These are phyloP conservation scores for Eurystomus glaucurus DNA, from an alignment of 2,797 vertebrate species.

Conservation along the genomic window DNA sequence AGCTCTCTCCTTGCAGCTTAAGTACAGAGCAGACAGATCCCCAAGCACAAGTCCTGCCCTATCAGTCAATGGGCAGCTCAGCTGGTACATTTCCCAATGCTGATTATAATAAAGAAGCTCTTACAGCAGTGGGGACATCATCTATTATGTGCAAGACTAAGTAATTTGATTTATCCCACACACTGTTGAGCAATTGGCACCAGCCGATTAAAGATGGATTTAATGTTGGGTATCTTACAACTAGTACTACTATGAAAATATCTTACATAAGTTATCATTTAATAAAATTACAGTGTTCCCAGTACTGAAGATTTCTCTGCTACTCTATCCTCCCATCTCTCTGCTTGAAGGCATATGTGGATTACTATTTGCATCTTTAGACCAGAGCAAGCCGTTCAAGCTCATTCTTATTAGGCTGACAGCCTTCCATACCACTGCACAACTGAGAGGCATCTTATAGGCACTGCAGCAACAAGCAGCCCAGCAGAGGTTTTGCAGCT, in stretches of 20 bases:
- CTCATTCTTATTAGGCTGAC: background rate
- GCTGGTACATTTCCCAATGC: fast-evolving
- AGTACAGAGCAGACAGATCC: background rate
- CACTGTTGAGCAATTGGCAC: background rate
- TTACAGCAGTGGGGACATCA: background rate
- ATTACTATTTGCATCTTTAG: background rate
- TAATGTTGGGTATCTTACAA: background rate
- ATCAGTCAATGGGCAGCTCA: background rate
- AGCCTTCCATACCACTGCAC: background rate
- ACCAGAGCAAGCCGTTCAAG: background rate
- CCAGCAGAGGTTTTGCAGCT: background rate
- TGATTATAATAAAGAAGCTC: background rate
- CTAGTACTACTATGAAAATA: background rate
- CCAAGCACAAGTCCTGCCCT: background rate
- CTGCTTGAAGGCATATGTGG: background rate
- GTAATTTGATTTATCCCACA: background rate
- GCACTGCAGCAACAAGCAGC: background rate
- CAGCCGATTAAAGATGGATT: background rate
- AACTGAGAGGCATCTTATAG: background rate
- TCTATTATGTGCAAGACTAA: background rate
- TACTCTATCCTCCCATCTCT: background rate
- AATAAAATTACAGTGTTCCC: background rate
- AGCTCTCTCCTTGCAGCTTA: background rate
- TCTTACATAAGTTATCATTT: background rate
- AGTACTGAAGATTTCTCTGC: background rate